Conservation (phyloP, 2,888 invertebrate species). For the Rhimphoctona megacephalus region DNA sequence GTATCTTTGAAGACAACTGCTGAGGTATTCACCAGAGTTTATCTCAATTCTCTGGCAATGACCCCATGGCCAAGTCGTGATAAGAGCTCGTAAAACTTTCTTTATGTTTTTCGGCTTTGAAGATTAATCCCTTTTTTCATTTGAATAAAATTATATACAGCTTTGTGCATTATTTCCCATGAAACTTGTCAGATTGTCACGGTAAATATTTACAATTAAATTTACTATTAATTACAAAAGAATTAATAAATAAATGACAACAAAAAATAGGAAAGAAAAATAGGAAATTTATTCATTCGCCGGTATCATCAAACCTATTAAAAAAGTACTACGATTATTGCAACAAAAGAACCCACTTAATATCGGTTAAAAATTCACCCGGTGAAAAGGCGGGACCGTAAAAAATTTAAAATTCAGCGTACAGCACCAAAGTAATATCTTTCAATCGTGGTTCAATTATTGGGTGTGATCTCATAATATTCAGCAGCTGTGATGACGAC, state of each 20-base stretch:
- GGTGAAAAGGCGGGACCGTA: background rate
- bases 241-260: background rate
- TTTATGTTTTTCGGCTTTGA: background rate
- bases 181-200: background rate
- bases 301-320: background rate
- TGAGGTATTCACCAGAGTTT: constrained; percentile 37
- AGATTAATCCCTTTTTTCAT: background rate
- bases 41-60: constrained; percentile 60
- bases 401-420: background rate
- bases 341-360: background rate
- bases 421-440: background rate
- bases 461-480: constrained; percentile 58
- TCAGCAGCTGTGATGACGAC: constrained; percentile 60
- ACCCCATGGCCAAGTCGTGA: constrained; percentile 49
- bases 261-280: background rate
- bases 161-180: background rate
- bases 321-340: background rate
- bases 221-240: background rate
- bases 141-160: background rate
- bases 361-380: background rate
- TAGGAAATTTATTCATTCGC: too few species aligned
- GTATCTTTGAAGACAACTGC: constrained; percentile 21
- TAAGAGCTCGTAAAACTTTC: constrained; percentile 32
- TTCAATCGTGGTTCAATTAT: constrained; percentile 46
- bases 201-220: background rate